Conservation (phyloP, 2,888 invertebrate genomes). For the Caenorhabditis japonica region DNA sequence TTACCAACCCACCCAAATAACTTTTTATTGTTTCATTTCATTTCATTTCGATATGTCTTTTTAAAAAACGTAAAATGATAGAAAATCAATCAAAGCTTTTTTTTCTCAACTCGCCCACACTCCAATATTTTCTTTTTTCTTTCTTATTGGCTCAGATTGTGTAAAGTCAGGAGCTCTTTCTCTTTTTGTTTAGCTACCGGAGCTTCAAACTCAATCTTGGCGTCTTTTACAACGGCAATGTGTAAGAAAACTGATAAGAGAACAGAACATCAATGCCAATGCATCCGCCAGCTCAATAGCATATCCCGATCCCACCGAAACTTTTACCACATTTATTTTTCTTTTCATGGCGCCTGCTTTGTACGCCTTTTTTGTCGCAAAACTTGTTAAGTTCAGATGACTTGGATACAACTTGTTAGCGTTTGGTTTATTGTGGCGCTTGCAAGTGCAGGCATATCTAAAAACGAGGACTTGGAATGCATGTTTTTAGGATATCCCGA, state of each 20-base stretch:
- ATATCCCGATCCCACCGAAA: too few species aligned
- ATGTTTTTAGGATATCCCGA: slow-evolving; percentile 78
- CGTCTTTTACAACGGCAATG: slow-evolving; percentile 48
- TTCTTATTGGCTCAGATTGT: slow-evolving; percentile 28
- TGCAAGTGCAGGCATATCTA: slow-evolving; percentile 48
- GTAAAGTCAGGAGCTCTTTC: slow-evolving; percentile 24
- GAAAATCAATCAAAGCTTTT: slow-evolving; percentile 1
- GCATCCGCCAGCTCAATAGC: slow-evolving; percentile 28
- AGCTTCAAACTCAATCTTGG: slow-evolving; percentile 25
- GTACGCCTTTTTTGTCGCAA: too few species aligned
- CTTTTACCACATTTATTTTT: slow-evolving; percentile 5
- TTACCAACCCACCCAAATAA: too few species aligned
- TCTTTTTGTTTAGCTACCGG: slow-evolving; percentile 10
- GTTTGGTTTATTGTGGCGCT: slow-evolving; percentile 36
- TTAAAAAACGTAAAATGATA: too few species aligned
- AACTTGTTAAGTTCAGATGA: too few species aligned
- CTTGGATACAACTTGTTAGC: slow-evolving; percentile 51
- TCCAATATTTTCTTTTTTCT: too few species aligned
- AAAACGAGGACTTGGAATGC: slow-evolving; percentile 72
- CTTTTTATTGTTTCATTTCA: too few species aligned
- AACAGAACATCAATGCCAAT: slow-evolving; percentile 32
- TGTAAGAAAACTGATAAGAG: slow-evolving; percentile 41
- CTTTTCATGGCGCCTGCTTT: neutral
- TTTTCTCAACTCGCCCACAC: slow-evolving; percentile 24
- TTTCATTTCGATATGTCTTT: too few species aligned